A percentile compares a stretch with the other conserved stretches of the same genome.
These are phyloP conservation scores for Ophion obscuratus DNA, from an alignment of 2,888 invertebrate species.

Conservation along the genomic window DNA sequence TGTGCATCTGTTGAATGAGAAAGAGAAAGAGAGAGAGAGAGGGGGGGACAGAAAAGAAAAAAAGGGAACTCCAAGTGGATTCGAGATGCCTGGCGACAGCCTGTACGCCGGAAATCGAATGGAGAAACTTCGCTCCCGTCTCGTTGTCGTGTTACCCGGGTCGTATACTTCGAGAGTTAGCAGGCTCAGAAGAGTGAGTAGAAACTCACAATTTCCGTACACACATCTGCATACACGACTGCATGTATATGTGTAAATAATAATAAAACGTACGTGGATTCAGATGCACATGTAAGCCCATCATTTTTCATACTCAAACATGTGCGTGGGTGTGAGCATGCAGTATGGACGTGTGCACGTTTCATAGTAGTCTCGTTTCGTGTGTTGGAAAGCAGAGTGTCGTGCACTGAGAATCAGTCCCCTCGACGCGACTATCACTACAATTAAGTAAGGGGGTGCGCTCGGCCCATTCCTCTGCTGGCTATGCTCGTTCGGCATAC, in stretches of 20 bases:
- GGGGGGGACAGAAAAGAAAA: conserved; percentile 37
- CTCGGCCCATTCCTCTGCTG: conserved; percentile 31
- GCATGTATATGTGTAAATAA: conserved; percentile 6
- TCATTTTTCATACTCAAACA: background rate
- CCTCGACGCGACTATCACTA: conserved; percentile 54
- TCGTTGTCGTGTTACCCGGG: conserved; percentile 29
- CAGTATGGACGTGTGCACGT: conserved; percentile 8
- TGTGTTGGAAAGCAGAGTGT: conserved; percentile 71
- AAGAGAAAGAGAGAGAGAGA: background rate
- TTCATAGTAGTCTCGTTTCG: conserved; percentile 40
- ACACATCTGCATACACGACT: conserved; percentile 24
- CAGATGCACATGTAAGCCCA: background rate
- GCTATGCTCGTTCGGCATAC: conserved; percentile 58
- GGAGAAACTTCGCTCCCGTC: conserved; percentile 52
- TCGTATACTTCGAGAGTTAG: conserved; percentile 36
- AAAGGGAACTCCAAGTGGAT: conserved; percentile 47
- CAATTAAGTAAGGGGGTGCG: conserved; percentile 36
- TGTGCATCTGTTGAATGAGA: background rate
- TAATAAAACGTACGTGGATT: background rate
- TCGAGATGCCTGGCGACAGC: conserved; percentile 53
- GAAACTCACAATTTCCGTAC: conserved; percentile 7
- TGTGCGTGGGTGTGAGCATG: background rate
- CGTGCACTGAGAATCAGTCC: conserved; percentile 61
- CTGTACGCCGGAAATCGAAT: conserved; percentile 52
- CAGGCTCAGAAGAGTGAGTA: conserved; percentile 20